Evolutionary conservation across 2,888 invertebrate genomes (phyloP), one percentile per base, ranked within the genome.

Genomic region (Strigamia maritima): DNA sequence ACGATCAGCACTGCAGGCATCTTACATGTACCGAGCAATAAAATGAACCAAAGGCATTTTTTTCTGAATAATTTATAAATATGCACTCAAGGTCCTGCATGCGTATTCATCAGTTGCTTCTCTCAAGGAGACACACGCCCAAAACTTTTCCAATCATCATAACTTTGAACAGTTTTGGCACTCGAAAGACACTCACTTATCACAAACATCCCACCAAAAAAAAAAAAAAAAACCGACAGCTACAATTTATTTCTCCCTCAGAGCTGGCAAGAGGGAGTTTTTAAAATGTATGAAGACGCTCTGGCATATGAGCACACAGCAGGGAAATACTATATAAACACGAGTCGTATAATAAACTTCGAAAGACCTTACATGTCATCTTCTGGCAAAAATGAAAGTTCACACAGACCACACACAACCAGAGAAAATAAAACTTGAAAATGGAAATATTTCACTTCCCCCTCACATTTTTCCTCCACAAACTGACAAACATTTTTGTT

Each of bases 131-230:
- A 70, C 70, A 70, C n/a, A 70, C 70, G 70, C 70, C 70, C 70
- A 70, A 70, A 70, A 70, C 70, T 70, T 70, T 70, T 70, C 70
- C 70, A 70, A 70, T 70, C 70, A 70, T 70, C 70, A 70, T 70
- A 70, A 70, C 70, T 70, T 65, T 70, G 70, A 26, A 28, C 28
- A 70, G 70, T 26, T 70, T 70, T 70, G 70, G 70, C 70, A 70
- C 70, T 70, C 70, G 70, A 70, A 54, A 70, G 70, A 70, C 70
- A 70, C 70, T 70, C 70, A 70, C 70, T 70, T 70, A 70, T 70
- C 70, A 70, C 70, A 28, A 70, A 70, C 70, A 70, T 70, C 70
- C 70, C 70, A 28, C 54, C 54, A 19, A 28, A 28, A 28, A 70
- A 70, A 70, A 70, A n/a, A 70, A 28, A 70, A 26, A 70, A 28